Conservation (phyloP, 2,888 invertebrate species). For the Hydrotaea cyrtoneurina region DNA sequence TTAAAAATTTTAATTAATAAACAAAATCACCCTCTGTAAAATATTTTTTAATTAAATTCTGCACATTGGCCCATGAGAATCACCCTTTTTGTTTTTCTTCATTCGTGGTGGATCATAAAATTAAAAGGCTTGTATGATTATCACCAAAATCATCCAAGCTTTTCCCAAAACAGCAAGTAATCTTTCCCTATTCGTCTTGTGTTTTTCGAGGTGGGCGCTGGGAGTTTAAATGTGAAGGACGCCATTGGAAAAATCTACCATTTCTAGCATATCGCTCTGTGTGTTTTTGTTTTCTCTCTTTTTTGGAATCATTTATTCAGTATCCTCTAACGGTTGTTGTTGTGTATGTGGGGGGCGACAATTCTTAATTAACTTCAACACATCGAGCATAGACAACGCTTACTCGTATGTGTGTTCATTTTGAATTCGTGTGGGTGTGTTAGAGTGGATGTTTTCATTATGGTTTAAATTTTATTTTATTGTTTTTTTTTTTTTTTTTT, state of each 20-base stretch:
- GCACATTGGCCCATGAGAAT: too few species aligned
- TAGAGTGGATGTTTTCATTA: not conserved
- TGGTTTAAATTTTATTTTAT: not conserved
- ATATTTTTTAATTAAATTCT: too few species aligned
- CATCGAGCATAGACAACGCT: slow-evolving; percentile 5
- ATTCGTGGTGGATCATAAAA: too few species aligned
- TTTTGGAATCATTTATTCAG: not conserved
- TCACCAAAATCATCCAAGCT: not conserved
- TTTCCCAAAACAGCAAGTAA: not conserved
- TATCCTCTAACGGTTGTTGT: not conserved
- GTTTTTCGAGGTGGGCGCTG: not conserved
- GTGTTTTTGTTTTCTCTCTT: too few species aligned
- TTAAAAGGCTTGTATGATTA: too few species aligned
- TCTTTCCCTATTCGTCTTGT: not conserved
- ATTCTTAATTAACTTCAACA: slow-evolving; percentile 17
- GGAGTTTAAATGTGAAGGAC: too few species aligned
- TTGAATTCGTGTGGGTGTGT: not conserved
- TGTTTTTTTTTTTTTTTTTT: not conserved
- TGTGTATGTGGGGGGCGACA: not conserved
- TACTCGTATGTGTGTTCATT: slow-evolving; percentile 2
- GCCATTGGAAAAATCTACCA: too few species aligned
- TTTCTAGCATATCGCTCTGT: too few species aligned
- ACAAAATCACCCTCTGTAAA: too few species aligned
- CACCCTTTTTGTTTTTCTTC: too few species aligned
- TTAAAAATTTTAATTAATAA: too few species aligned